Conservation (phyloP, 1,140 invertebrate genomes). For the Diorhabda elongata region DNA sequence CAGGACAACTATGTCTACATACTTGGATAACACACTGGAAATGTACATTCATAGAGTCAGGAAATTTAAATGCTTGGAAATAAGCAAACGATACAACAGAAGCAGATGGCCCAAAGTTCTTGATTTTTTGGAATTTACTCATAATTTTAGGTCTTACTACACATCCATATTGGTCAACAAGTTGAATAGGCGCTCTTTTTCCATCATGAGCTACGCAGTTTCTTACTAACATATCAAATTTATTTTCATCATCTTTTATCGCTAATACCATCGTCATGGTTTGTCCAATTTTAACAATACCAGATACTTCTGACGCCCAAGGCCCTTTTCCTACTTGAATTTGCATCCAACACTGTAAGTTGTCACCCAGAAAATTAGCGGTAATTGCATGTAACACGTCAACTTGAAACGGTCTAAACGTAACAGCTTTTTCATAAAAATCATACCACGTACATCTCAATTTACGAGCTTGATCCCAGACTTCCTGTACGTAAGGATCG, state of each 20-base stretch:
- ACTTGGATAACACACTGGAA: slow-evolving; percentile 96
- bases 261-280: slow-evolving; percentile 95
- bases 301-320: slow-evolving; percentile 90
- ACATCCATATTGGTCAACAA: slow-evolving; percentile 89
- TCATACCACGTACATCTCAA: slow-evolving; percentile 91
- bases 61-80: slow-evolving; percentile 96
- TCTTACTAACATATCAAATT: slow-evolving; percentile 90
- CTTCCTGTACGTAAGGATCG: slow-evolving; percentile 91
- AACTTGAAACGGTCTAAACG: slow-evolving; percentile 89
- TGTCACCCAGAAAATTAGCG: slow-evolving; percentile 91
- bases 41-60: slow-evolving; percentile 94
- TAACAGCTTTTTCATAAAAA: slow-evolving; percentile 91
- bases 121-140: slow-evolving; percentile 93
- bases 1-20: slow-evolving; percentile 87
- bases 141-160: slow-evolving; percentile 91
- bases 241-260: slow-evolving; percentile 93
- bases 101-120: slow-evolving; percentile 90
- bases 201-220: slow-evolving; percentile 94
- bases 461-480: slow-evolving; percentile 80
- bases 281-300: slow-evolving; percentile 92
- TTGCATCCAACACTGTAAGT: slow-evolving; percentile 95
- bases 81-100: slow-evolving; percentile 92
- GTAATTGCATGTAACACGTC: slow-evolving; percentile 92
- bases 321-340: slow-evolving; percentile 92
- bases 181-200: slow-evolving; percentile 84